Evolutionary conservation across 2,888 invertebrate species (phyloP).

Genomic region (Nasonia oneida): DNA sequence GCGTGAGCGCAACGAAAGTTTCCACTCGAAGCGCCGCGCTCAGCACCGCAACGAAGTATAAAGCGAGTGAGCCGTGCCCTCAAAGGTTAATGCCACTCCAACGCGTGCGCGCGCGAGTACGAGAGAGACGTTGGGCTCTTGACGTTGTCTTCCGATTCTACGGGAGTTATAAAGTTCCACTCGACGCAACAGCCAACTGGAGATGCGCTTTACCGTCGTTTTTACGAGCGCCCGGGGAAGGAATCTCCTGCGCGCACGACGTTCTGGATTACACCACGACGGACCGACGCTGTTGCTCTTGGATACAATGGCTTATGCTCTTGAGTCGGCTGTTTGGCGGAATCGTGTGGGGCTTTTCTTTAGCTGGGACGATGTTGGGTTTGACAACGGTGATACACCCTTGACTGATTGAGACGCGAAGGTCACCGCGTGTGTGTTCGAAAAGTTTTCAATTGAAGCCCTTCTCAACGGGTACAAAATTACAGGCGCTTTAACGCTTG

Average conservation of each 20-base stretch:
- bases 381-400: no score
- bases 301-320: background rate
- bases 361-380: background rate
- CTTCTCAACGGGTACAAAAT: background rate
- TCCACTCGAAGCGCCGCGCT: conserved; percentile 16
- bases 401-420: no score
- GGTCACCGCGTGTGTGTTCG: no score
- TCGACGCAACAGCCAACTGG: conserved; percentile 21
- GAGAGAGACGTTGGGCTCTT: conserved; percentile 5
- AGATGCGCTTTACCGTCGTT: conserved; percentile 42
- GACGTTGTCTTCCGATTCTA: conserved; percentile 46
- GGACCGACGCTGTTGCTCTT: background rate
- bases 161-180: conserved; percentile 45
- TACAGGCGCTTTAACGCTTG: background rate
- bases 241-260: conserved; percentile 2
- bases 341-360: background rate
- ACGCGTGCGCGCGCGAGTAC: background rate
- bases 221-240: conserved; percentile 32
- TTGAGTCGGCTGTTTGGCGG: background rate
- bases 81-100: conserved; percentile 28
- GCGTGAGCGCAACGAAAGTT: background rate
- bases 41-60: background rate
- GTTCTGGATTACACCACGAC: background rate
- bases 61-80: background rate
- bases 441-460: background rate